phyloP scores from a whole-genome alignment of 2,797 vertebrate species.

The Xenentodon cancila region DNA sequence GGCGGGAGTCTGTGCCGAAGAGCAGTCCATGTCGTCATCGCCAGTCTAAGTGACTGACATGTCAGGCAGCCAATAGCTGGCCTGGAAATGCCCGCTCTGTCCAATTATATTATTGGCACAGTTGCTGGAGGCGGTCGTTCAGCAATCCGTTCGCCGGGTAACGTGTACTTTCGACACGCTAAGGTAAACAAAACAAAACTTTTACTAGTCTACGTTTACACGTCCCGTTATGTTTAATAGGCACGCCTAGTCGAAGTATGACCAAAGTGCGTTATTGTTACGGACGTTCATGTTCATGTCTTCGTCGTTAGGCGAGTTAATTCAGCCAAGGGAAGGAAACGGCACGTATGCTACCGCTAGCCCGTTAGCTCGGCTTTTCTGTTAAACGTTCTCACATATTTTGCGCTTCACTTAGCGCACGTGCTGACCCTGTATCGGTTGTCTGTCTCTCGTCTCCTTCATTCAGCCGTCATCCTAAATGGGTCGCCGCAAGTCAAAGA shows the following conservation, averaged over 20 bases:
- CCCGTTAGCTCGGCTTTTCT: constrained; percentile 37
- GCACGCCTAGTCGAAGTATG: fast-evolving
- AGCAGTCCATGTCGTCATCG: constrained; percentile 9
- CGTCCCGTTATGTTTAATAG: fast-evolving
- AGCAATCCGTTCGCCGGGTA: constrained; percentile 4
- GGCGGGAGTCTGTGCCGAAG: constrained; percentile 24
- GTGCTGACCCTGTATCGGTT: not conserved
- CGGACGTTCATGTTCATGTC: too few species aligned
- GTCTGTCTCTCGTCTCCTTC: not conserved
- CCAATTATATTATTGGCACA: constrained; percentile 51
- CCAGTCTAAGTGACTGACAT: constrained; percentile 26
- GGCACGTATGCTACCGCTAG: constrained; percentile 65
- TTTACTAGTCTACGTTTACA: not conserved
- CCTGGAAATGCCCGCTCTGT: fast-evolving
- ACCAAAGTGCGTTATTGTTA: fast-evolving
- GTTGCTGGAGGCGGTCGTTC: constrained; percentile 14
- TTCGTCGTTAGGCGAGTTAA: not conserved
- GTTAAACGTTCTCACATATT: not conserved
- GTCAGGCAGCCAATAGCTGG: constrained; percentile 47
- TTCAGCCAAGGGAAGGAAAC: constrained; percentile 26
- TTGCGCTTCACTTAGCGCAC: not conserved
- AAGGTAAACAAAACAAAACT: constrained; percentile 49
- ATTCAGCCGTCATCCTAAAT: constrained; percentile 64
- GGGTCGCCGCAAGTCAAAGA: constrained; percentile 93
- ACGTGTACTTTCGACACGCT: constrained; percentile 44